Base-by-base conservation (phyloP, 92 coral and sea anemone species). In the Paragorgia papillata region DNA sequence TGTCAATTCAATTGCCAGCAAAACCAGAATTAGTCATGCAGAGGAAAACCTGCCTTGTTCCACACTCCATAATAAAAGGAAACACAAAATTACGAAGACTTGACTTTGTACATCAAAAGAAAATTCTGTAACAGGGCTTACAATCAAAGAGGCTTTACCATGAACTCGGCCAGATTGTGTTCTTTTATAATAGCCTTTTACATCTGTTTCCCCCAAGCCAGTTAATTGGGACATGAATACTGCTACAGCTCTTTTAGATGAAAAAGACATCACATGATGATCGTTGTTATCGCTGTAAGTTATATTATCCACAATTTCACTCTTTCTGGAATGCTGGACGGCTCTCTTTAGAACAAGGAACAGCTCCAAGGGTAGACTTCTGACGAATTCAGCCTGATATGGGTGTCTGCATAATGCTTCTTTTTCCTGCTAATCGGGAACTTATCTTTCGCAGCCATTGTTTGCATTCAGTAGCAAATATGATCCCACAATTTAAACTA, bases 1-100 rank as follows among this genome's bases (percentile, higher is more conserved):
- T n/a, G n/a, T n/a, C n/a, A n/a, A n/a, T n/a, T n/a, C n/a, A n/a
- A n/a, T n/a, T n/a, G n/a, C n/a, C n/a, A n/a, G n/a, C n/a, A n/a
- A n/a, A n/a, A n/a, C n/a, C n/a, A n/a, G n/a, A n/a, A n/a, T 55
- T 9, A 43, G 64, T 86, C 41, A 67, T 86, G 87, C 1, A 82
- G 83, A 21, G 87, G 81, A 61, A 69, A 87, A 51, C 90, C 88
- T 69, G 85, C 76, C 75, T 87, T 80, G 85, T 87, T 87, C 86
- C 91, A 84, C 62, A 84, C 82, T 29, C 91, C 91, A 87, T 87
- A 87, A 43, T 80, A 88, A 61, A 84, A 87, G 20, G 73, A 65
- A 87, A 87, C 79, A 40, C 65, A 58, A 53, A 74, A 77, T 73
- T 84, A 83, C 37, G 81, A 75, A 57, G 81, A 33, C 55, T 87